These are phyloP conservation scores for Leptosomus discolor DNA, from an alignment of 2,113 vertebrate genomes.

Conservation along the genomic window DNA sequence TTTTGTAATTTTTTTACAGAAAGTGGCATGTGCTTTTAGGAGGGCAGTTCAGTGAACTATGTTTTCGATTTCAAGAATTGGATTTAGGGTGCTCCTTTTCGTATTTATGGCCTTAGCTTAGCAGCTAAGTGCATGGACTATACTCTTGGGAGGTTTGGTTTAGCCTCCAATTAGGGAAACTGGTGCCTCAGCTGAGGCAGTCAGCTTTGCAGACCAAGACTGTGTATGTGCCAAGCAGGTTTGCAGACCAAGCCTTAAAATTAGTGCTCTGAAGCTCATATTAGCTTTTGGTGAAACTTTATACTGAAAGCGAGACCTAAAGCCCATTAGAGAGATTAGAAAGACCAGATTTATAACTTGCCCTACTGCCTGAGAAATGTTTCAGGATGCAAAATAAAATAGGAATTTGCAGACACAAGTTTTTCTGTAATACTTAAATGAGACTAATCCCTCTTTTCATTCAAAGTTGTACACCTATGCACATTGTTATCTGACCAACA, in stretches of 20 bases:
- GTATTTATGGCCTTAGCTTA: neutral
- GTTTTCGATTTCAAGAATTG: neutral
- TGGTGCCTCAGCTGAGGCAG: neutral
- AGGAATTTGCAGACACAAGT: conserved; percentile 18
- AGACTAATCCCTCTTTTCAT: conserved; percentile 50
- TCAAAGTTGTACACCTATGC: conserved; percentile 51
- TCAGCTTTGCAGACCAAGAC: neutral
- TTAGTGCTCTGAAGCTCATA: neutral
- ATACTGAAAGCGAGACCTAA: neutral
- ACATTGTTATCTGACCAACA: conserved; percentile 23
- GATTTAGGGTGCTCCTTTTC: neutral
- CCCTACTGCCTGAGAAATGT: neutral
- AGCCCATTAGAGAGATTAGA: neutral
- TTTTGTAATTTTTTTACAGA: neutral
- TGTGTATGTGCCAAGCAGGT: neutral
- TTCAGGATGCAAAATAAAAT: conserved; percentile 22
- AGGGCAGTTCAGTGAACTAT: neutral
- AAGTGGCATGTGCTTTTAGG: neutral
- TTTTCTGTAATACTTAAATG: conserved; percentile 30
- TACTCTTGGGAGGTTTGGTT: neutral
- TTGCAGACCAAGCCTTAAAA: neutral
- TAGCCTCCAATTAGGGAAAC: neutral
- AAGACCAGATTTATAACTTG: neutral
- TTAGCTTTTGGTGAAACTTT: neutral
- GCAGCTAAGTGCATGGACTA: neutral